Conservation (phyloP, 2,113 vertebrate species). For the Procavia capensis region DNA sequence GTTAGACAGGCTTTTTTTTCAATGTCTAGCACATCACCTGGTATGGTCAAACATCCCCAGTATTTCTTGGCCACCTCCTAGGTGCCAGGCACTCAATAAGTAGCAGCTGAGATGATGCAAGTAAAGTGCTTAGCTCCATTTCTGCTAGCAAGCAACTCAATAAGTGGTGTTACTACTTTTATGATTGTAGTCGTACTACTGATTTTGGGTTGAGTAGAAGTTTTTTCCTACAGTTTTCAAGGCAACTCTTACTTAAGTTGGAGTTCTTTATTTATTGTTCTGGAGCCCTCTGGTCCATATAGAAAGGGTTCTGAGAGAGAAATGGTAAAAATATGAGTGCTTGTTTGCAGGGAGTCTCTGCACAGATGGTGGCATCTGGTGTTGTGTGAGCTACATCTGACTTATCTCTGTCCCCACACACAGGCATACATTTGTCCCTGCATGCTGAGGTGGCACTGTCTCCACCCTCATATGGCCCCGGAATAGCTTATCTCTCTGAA, state of each 20-base stretch:
- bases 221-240: constrained; percentile 1
- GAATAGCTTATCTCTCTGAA: too few relatives aligned
- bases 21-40: background rate
- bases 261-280: background rate
- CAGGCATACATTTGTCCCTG: too few relatives aligned
- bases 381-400: background rate
- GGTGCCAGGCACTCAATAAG: background rate
- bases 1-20: background rate
- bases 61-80: background rate
- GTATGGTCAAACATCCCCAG: background rate
- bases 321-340: background rate
- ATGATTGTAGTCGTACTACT: background rate
- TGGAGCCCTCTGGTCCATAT: background rate
- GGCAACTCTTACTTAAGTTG: background rate
- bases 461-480: background rate
- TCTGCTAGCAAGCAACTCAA: background rate
- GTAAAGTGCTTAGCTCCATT: background rate
- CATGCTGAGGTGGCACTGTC: rapidly evolving
- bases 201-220: background rate
- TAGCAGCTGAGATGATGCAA: background rate
- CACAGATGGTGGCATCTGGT: background rate
- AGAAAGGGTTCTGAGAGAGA: background rate
- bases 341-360: background rate
- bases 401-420: background rate
- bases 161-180: background rate